Evolutionary conservation across 2,797 vertebrate species (phyloP).

Genomic region (Enteromius anoplus): DNA sequence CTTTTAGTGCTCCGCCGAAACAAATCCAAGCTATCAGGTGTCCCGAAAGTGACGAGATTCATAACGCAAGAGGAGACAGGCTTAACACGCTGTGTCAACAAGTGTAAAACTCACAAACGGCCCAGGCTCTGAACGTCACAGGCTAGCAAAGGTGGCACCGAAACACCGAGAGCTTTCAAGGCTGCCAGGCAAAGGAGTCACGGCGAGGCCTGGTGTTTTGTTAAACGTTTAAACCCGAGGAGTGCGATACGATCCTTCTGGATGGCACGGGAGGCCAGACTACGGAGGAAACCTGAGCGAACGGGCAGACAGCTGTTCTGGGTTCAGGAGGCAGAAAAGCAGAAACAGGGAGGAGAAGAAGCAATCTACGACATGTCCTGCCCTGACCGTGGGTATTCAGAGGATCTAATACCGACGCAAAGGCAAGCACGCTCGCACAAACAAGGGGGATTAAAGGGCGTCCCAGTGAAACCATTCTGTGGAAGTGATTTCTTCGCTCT

Average conservation of each 20-base stretch:
- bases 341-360: constrained; percentile 61
- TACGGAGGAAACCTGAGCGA: constrained; percentile 72
- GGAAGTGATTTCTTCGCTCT: constrained; percentile 75
- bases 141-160: constrained; percentile 49
- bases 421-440: constrained; percentile 43
- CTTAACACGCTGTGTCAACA: constrained; percentile 45
- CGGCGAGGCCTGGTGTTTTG: constrained; percentile 64
- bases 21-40: constrained; percentile 43
- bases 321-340: constrained; percentile 65
- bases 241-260: constrained; percentile 75
- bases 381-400: constrained; percentile 3
- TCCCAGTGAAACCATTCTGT: constrained; percentile 73
- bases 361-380: constrained; percentile 3
- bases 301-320: constrained; percentile 71
- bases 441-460: constrained; percentile 68
- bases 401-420: constrained; percentile 6
- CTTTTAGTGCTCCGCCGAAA: constrained; percentile 45
- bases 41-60: constrained; percentile 39
- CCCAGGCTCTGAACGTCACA: constrained; percentile 45
- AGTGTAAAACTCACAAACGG: constrained; percentile 38
- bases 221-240: constrained; percentile 73
- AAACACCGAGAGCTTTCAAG: neutral
- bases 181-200: constrained; percentile 50
- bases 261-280: constrained; percentile 73
- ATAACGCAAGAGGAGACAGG: constrained; percentile 46